These are phyloP conservation scores for Caloenas nicobarica DNA, from an alignment of 2,113 vertebrate genomes.

Conservation along the genomic window DNA sequence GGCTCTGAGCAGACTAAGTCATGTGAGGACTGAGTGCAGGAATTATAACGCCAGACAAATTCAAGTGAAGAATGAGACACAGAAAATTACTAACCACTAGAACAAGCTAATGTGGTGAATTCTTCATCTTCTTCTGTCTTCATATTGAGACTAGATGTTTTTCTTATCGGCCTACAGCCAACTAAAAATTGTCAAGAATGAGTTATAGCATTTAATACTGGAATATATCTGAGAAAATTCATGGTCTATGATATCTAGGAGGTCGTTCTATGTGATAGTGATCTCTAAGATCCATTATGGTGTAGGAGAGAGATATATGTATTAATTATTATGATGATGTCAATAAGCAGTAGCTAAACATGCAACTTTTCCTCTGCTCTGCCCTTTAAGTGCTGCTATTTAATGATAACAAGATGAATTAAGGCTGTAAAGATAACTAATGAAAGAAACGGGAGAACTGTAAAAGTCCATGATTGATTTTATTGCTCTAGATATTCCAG, in stretches of 20 bases:
- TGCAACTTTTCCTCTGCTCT: not conserved
- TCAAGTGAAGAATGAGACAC: conserved; percentile 35
- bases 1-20: not conserved
- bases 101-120: conserved; percentile 13
- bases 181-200: conserved; percentile 7
- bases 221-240: conserved; percentile 1
- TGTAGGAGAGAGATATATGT: not conserved
- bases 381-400: not conserved
- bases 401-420: not conserved
- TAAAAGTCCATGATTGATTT: not conserved
- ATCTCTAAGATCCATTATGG: not conserved
- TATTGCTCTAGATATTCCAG: not conserved
- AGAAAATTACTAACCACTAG: conserved; percentile 1
- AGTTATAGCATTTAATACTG: not conserved
- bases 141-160: not conserved
- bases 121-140: conserved; percentile 10
- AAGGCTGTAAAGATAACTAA: not conserved
- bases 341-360: not conserved
- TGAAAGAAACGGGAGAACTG: not conserved
- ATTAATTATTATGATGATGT: not conserved
- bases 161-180: not conserved
- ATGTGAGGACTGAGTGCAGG: not conserved
- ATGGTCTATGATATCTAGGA: not conserved
- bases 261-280: not conserved
- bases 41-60: conserved; percentile 31